A percentile compares a stretch with the other conserved stretches of the same genome.
These are phyloP conservation scores for Nemapogon koenigi DNA, from an alignment of 2,888 invertebrate species.

Conservation along the genomic window DNA sequence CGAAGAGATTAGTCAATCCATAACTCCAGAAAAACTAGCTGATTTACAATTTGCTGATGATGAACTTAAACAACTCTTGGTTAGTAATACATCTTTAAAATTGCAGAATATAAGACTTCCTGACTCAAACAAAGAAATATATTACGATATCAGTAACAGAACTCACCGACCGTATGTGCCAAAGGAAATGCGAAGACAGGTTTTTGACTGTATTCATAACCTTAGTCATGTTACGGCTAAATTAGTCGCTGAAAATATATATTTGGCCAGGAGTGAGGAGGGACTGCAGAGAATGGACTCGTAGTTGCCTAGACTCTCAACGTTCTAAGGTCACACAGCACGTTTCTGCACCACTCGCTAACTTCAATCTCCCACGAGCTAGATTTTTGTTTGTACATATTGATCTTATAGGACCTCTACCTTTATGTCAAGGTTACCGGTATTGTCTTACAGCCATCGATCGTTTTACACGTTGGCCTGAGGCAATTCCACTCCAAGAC, in stretches of 20 bases:
- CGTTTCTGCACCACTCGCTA: constrained; percentile 3
- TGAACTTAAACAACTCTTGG: background rate
- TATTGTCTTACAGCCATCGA: too few species aligned
- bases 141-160: constrained; percentile 19
- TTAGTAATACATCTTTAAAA: background rate
- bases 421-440: too few species aligned
- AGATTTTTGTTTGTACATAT: too few species aligned
- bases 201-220: constrained; percentile 20
- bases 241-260: too few species aligned
- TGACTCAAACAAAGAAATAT: too few species aligned
- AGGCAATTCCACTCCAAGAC: too few species aligned
- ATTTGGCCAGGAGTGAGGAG: constrained; percentile 16
- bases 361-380: background rate
- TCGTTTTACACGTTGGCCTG: too few species aligned
- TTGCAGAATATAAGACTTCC: too few species aligned
- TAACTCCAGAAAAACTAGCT: constrained; percentile 13
- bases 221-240: constrained; percentile 14
- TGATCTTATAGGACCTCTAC: too few species aligned
- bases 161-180: constrained; percentile 19
- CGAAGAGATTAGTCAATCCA: constrained; percentile 15
- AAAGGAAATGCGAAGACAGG: constrained; percentile 13
- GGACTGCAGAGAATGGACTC: constrained; percentile 15
- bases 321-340: constrained; percentile 3
- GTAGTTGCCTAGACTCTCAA: constrained; percentile 6
- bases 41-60: constrained; percentile 7